Percentiles rank a stretch among this genome's conserved stretches.
Evolutionary conservation across 2,113 vertebrate genomes (phyloP).

Genomic region (Falcunculus frontatus): DNA sequence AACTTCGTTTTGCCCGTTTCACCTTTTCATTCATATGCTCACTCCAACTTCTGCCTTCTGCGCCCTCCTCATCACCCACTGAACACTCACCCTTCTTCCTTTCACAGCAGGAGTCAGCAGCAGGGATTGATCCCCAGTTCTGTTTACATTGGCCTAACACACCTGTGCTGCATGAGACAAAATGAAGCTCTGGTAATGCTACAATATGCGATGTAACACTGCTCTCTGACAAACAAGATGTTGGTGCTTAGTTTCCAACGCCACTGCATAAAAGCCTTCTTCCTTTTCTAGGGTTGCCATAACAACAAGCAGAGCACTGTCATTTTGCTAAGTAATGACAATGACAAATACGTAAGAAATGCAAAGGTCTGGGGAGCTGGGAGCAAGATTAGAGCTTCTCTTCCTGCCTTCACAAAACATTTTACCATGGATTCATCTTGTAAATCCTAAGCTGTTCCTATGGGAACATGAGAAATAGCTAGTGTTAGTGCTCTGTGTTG

Average conservation of each 20-base stretch:
- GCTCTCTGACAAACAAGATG: conserved; percentile 3
- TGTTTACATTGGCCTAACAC: background rate
- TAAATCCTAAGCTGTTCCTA: conserved; percentile 5
- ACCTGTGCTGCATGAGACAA: background rate
- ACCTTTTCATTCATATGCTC: background rate
- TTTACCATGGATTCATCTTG: conserved; percentile 30
- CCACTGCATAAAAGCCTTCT: background rate
- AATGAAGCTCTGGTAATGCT: background rate
- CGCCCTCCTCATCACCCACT: rapidly evolving
- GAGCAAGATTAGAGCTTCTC: conserved; percentile 20
- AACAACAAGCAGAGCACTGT: background rate
- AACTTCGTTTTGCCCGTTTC: background rate
- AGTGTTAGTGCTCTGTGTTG: background rate
- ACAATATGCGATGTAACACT: background rate
- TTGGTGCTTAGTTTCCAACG: background rate
- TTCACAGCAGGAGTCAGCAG: background rate
- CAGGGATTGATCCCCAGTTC: background rate
- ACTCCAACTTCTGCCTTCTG: background rate
- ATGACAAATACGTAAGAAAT: conserved; percentile 41
- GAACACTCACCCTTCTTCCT: background rate
- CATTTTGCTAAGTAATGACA: conserved; percentile 48
- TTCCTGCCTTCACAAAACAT: conserved; percentile 25
- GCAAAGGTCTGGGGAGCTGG: conserved; percentile 2
- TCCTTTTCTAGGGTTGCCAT: conserved; percentile 1
- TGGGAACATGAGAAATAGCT: conserved; percentile 23